Evolutionary conservation across 37 sponge, comb jelly and placozoan genomes (phyloP), one percentile per base, ranked within the genome.

Genomic region (Hormiphora californensis): DNA sequence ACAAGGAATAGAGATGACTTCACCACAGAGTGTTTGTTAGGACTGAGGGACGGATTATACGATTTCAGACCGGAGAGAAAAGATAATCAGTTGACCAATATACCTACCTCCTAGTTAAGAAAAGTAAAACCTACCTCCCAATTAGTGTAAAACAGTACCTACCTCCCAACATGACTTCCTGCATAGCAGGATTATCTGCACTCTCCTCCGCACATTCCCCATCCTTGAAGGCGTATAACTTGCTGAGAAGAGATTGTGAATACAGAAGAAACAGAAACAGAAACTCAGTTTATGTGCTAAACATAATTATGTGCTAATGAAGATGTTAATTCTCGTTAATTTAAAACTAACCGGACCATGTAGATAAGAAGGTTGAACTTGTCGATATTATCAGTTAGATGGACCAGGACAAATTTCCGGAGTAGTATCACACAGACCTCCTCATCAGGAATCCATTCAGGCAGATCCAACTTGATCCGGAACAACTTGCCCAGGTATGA

Each of bases 111-210:
- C n/a, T n/a, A n/a, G n/a, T n/a, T n/a, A n/a, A n/a, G n/a, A n/a
- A n/a, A n/a, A n/a, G n/a, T n/a, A n/a, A n/a, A n/a, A n/a, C n/a
- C n/a, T n/a, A n/a, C n/a, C n/a, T n/a, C n/a, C n/a, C n/a, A n/a
- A n/a, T n/a, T n/a, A n/a, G n/a, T n/a, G n/a, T n/a, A n/a, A n/a
- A n/a, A n/a, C n/a, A n/a, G n/a, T n/a, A n/a, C n/a, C n/a, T 92
- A 0, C 99, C 99, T 19, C 92, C 94, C 1, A 98, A 85, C 61
- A 98, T 89, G 3, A 98, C 85, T 63, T 98, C 99, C 55, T 98
- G 99, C 89, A 93, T 93, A 93, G 92, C 92, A 39, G 99, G 95
- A 21, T 94, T 94, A 61, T 98, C 99, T 0, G 92, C 73, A 40
- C 94, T 89, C 53, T 98, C 99, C 27, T 91, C 85, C 12, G 51